Evolutionary conservation across 2,797 vertebrate species (phyloP), one percentile per base, ranked within the genome.

Genomic region (Danionella dracula): DNA sequence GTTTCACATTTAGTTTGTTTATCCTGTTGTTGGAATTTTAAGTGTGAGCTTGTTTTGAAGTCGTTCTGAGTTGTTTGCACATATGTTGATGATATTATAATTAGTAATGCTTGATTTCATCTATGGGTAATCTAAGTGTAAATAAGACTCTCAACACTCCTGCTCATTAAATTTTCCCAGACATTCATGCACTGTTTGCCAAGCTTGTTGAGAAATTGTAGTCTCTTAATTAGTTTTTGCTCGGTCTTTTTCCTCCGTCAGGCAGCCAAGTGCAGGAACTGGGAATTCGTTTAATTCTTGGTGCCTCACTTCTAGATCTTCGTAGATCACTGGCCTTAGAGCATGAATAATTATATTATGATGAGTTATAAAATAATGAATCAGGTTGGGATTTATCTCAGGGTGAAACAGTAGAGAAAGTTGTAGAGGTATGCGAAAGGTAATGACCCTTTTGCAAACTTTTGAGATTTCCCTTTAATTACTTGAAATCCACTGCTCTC

Each of bases 101-200:
- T 64, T 42, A 64, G 49, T 17, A 53, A 53, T 64, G 46, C 57
- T 57, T 76, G 53, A 71, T 79, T 83, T 76, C 31, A 75, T 83
- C 79, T 80, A 78, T 72, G 70, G 80, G 82, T 85, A 79, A 84
- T 82, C n/a, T n/a, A n/a, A n/a, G 83, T 84, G 83, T 78, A 89
- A 87, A 87, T 88, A 74, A 84, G 76, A 31, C 73, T 77, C 64
- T 72, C 61, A 71, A 78, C 78, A 79, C 75, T 74, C 79, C 77
- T 59, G 74, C 81, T 78, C 81, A 74, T 81, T 78, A 81, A 83
- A n/a, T 23, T 70, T 49, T 48, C 15, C 23, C 16, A 17, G 58
- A 51, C 37, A 51, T 50, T 56, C 11, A 53, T 48, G 34, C 20
- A 38, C 23, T 15, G 40, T 68, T 37, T 41, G 31, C 59, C 54